Percentiles rank a stretch among this genome's conserved stretches.
Conservation (phyloP, 1,140 invertebrate species). For the Papilio xuthus region DNA sequence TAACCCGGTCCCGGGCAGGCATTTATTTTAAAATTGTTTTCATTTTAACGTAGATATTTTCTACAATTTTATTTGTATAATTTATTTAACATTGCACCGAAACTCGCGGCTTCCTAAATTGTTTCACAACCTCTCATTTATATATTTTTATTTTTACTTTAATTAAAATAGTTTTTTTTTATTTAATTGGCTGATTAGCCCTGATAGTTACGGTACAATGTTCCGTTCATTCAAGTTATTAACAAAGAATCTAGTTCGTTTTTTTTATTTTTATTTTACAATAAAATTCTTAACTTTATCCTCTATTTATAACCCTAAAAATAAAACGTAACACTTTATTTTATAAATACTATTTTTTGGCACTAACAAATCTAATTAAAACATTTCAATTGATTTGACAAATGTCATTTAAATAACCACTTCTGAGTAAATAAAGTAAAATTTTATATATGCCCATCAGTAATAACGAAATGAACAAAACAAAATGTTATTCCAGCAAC, state of each 20-base stretch:
- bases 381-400: constrained; percentile 63
- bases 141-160: constrained; percentile 52
- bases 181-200: constrained; percentile 74
- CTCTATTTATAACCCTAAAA: constrained; percentile 72
- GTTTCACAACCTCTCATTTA: constrained; percentile 77
- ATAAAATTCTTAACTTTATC: constrained; percentile 73
- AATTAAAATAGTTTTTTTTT: constrained; percentile 72
- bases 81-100: constrained; percentile 65
- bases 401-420: constrained; percentile 47
- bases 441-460: neutral
- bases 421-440: constrained; percentile 32
- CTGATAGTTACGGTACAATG: constrained; percentile 55
- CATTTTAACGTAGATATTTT: constrained; percentile 61
- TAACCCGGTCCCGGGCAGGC: constrained; percentile 70
- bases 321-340: constrained; percentile 73
- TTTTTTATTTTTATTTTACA: constrained; percentile 71
- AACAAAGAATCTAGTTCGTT: constrained; percentile 79
- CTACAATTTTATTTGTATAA: constrained; percentile 69
- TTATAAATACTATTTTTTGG: constrained; percentile 74
- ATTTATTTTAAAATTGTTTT: constrained; percentile 55
- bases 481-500: neutral
- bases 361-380: constrained; percentile 79
- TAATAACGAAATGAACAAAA: neutral
- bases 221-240: constrained; percentile 62
- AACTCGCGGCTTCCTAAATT: constrained; percentile 57